phyloP scores from a whole-genome alignment of 2,797 vertebrate species.

The Coendou prehensilis region DNA sequence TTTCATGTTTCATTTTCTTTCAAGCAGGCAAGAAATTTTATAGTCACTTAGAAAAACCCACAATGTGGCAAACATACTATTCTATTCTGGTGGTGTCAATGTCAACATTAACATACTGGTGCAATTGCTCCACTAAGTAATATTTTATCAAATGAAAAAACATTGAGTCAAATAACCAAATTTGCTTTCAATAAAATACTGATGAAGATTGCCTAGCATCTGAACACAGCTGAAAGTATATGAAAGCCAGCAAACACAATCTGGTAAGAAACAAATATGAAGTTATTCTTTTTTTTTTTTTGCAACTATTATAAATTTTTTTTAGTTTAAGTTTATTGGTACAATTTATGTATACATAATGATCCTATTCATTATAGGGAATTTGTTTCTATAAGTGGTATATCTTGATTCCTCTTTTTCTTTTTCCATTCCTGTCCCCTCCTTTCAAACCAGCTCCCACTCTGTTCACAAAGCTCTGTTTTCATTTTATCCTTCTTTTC shows the following conservation, averaged over 20 bases:
- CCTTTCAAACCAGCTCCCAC: no score
- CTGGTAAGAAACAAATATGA: constrained; percentile 28
- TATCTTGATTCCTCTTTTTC: no score
- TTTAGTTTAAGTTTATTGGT: neutral
- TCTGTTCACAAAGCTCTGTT: no score
- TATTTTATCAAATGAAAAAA: constrained; percentile 42
- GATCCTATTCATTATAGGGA: neutral
- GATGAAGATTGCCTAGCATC: neutral
- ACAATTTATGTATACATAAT: neutral
- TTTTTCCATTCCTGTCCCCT: no score
- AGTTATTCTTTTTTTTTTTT: neutral
- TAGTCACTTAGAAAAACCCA: constrained; percentile 42
- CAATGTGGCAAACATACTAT: constrained; percentile 25
- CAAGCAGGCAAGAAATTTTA: neutral
- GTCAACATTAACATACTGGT: constrained; percentile 55
- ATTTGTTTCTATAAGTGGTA: no score
- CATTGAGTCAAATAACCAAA: constrained; percentile 42
- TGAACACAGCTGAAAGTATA: constrained; percentile 1
- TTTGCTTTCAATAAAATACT: constrained; percentile 20
- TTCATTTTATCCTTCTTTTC: no score
- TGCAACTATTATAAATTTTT: neutral
- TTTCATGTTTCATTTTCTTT: constrained; percentile 51
- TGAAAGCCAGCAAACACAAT: constrained; percentile 35
- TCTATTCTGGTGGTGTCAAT: neutral
- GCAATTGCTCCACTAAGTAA: constrained; percentile 45